Percentiles rank a stretch among this genome's conserved stretches.
These are phyloP conservation scores for Synodontis membranacea DNA, from an alignment of 2,113 vertebrate species.

Conservation along the genomic window DNA sequence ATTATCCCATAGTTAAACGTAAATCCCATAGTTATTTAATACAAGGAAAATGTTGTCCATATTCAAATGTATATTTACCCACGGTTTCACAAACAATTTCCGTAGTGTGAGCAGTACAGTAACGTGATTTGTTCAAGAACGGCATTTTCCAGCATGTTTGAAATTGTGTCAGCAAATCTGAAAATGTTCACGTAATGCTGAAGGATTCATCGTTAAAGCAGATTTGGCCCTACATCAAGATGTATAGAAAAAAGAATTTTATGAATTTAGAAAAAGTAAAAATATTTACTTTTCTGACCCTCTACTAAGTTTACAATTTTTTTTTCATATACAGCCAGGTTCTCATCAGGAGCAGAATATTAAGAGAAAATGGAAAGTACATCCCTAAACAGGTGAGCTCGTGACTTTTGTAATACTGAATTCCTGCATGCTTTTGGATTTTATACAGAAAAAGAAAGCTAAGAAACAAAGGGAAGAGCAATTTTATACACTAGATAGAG, in stretches of 20 bases:
- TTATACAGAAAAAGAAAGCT: not conserved
- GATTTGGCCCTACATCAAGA: not conserved
- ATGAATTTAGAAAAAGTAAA: not conserved
- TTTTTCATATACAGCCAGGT: slow-evolving; percentile 86
- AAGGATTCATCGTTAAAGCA: not conserved
- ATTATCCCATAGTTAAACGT: not conserved
- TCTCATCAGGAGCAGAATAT: slow-evolving; percentile 94
- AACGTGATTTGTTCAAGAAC: not conserved
- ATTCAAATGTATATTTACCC: not conserved
- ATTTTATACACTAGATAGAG: not conserved
- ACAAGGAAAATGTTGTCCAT: not conserved
- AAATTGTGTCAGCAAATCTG: not conserved
- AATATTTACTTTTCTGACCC: not conserved
- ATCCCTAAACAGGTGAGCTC: slow-evolving; percentile 90
- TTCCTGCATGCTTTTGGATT: not conserved
- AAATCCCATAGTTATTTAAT: not conserved
- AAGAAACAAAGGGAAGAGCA: not conserved
- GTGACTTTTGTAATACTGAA: too few relatives aligned
- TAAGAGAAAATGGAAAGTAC: slow-evolving; percentile 98
- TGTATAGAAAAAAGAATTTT: not conserved
- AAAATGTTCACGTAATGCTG: not conserved
- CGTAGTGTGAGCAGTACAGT: not conserved
- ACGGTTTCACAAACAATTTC: not conserved
- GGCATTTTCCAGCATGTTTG: not conserved
- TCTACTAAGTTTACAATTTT: not conserved